Percentiles rank a stretch among this genome's conserved stretches.
These are phyloP conservation scores for Isaurus tuberculatus DNA, from an alignment of 92 coral and sea anemone species.

Conservation along the genomic window DNA sequence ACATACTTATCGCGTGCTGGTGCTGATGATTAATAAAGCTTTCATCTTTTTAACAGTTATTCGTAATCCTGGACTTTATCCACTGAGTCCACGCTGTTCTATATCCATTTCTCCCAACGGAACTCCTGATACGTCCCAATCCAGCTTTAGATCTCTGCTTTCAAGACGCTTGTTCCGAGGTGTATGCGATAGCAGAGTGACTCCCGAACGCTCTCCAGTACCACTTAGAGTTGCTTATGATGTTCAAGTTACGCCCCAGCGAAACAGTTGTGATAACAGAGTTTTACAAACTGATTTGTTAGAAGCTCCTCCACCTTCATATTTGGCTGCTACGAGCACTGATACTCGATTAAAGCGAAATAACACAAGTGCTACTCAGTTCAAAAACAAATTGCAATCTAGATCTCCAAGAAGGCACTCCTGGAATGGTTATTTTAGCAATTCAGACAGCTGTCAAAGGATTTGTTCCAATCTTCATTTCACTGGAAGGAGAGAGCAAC, in stretches of 20 bases:
- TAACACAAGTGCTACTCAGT: not conserved
- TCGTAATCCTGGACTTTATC: slow-evolving; percentile 80
- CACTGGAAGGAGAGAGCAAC: not conserved
- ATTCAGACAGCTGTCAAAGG: not conserved
- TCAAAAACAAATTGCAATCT: not conserved
- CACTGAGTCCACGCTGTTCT: slow-evolving; percentile 71
- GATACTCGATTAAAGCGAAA: not conserved
- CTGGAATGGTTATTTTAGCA: slow-evolving; percentile 1
- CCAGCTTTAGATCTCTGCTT: not conserved
- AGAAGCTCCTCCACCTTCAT: slow-evolving; percentile 78
- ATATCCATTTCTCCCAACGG: too few species aligned
- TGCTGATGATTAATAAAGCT: not conserved
- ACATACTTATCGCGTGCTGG: not conserved
- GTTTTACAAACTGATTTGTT: slow-evolving; percentile 42
- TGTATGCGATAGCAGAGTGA: not conserved
- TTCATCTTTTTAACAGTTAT: slow-evolving; percentile 61
- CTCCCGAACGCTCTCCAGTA: not conserved
- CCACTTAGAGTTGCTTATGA: not conserved
- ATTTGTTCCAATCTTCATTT: not conserved
- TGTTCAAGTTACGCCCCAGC: not conserved
- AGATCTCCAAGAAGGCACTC: slow-evolving; percentile 6
- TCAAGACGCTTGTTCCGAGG: not conserved
- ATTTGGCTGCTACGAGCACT: slow-evolving; percentile 60
- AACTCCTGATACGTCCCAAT: slow-evolving; percentile 22
- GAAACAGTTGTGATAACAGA: slow-evolving; percentile 13